phyloP scores from a whole-genome alignment of 1,140 invertebrate species.

The Theocolax elegans region DNA sequence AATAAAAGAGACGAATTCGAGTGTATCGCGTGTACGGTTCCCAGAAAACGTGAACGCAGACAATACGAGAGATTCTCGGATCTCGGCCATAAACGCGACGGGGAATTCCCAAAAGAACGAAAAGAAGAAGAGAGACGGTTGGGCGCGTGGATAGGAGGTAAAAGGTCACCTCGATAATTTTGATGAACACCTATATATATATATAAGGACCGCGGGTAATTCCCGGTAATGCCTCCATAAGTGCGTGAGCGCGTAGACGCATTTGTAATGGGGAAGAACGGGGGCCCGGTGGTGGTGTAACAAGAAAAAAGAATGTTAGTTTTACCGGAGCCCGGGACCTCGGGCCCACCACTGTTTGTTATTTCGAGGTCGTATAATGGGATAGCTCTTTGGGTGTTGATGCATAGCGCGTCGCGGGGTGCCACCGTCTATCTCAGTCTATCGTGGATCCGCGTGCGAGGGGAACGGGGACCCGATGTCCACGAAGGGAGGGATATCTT shows the following conservation, averaged over 20 bases:
- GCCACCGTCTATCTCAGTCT: constrained; percentile 45
- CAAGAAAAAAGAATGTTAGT: constrained; percentile 65
- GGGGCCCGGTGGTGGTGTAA: constrained; percentile 46
- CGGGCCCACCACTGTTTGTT: constrained; percentile 61
- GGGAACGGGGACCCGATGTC: too few species aligned
- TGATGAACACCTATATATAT: constrained; percentile 67
- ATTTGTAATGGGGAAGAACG: neutral
- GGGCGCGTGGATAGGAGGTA: neutral
- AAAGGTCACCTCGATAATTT: constrained; percentile 50
- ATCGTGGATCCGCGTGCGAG: neutral
- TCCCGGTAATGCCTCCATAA: neutral
- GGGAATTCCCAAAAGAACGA: constrained; percentile 36
- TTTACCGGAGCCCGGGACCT: constrained; percentile 53
- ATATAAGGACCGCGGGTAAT: too few species aligned
- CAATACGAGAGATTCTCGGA: too few species aligned
- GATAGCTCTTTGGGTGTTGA: constrained; percentile 59
- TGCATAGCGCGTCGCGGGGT: constrained; percentile 66
- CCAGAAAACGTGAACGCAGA: too few species aligned
- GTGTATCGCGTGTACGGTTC: neutral
- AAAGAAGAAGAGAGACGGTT: neutral
- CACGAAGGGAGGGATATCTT: constrained; percentile 34
- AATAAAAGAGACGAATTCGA: neutral
- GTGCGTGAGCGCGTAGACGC: too few species aligned
- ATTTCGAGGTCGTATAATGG: constrained; percentile 64
- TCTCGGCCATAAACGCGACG: constrained; percentile 49